Evolutionary conservation across 2,113 vertebrate genomes (phyloP), one percentile per base, ranked within the genome.

Genomic region (Nyctibius bracteatus): DNA sequence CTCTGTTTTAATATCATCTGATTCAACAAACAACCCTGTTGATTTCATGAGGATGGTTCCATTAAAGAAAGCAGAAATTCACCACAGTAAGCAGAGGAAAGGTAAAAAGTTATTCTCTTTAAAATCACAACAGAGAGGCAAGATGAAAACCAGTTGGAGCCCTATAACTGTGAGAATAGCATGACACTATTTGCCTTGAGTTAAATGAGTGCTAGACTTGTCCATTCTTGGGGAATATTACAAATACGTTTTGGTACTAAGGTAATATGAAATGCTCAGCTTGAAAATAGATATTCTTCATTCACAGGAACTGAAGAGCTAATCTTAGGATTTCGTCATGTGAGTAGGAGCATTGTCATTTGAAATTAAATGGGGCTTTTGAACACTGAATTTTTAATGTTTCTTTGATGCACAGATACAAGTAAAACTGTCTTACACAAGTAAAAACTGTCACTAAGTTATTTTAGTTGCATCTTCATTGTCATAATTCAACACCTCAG

Each of bases 281-380:
- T 94, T 96, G 75, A 93, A 95, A 92, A 96, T 37, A 95, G 91
- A 68, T 79, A 75, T 57, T 79, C 77, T 91, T 95, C 14, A 0
- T 86, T 84, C 86, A 71, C 8, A 7, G 73, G 49, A 86, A 79
- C 65, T 72, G 68, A 92, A 89, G 86, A 89, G 49, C 65, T 93
- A 78, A 88, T 92, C 61, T 88, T 72, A n/a, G 39, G 31, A 16
- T 86, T 94, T 94, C 94, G 80, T 88, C 94, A 84, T 84, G 80
- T 94, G 86, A 88, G 75, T 93, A 94, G 88, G 92, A 95, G 58
- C 90, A 68, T 49, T 95, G 80, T 57, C 47, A 87, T 91, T 88
- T 95, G 86, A 94, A 95, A 96, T 87, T 94, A 96, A 88, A 92
- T 88, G 14, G 92, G 22, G 41, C 80, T 96, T 96, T 91, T 84